Conservation (phyloP, 2,113 vertebrate genomes). For the Centropus bengalensis region DNA sequence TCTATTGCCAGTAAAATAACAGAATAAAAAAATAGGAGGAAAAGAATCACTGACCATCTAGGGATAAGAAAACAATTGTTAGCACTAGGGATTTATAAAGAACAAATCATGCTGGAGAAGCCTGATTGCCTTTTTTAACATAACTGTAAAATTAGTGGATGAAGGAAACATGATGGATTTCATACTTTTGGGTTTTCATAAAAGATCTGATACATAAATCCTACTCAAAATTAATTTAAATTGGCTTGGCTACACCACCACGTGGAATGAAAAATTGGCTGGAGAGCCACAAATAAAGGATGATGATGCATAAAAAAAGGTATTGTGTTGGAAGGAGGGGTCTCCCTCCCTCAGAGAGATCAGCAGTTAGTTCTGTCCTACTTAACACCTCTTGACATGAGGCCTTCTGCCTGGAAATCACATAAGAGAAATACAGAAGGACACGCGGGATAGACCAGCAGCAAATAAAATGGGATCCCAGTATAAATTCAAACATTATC, state of each 20-base stretch:
- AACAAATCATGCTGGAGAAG: constrained; percentile 9
- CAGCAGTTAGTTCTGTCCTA: constrained; percentile 1
- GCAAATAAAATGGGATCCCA: background rate
- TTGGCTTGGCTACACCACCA: constrained; percentile 31
- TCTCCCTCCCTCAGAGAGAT: background rate
- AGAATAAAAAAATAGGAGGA: background rate
- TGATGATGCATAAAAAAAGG: constrained; percentile 35
- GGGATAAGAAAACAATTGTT: constrained; percentile 21
- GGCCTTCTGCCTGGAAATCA: background rate
- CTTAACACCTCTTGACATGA: constrained; percentile 3
- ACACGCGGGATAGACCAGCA: background rate
- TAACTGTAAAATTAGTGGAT: constrained; percentile 61
- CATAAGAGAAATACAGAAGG: background rate
- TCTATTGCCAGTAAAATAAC: background rate
- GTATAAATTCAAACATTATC: background rate
- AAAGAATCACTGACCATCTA: background rate
- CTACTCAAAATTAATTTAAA: constrained; percentile 52
- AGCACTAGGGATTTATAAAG: background rate
- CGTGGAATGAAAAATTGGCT: constrained; percentile 32
- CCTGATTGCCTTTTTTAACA: constrained; percentile 16
- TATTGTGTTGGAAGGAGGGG: constrained; percentile 7
- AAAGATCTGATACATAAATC: constrained; percentile 56
- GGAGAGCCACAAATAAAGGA: constrained; percentile 48
- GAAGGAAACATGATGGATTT: constrained; percentile 7
- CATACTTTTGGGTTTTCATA: constrained; percentile 47